Evolutionary conservation across 2,888 invertebrate genomes (phyloP).

Genomic region (Petrolisthes cinctipes): DNA sequence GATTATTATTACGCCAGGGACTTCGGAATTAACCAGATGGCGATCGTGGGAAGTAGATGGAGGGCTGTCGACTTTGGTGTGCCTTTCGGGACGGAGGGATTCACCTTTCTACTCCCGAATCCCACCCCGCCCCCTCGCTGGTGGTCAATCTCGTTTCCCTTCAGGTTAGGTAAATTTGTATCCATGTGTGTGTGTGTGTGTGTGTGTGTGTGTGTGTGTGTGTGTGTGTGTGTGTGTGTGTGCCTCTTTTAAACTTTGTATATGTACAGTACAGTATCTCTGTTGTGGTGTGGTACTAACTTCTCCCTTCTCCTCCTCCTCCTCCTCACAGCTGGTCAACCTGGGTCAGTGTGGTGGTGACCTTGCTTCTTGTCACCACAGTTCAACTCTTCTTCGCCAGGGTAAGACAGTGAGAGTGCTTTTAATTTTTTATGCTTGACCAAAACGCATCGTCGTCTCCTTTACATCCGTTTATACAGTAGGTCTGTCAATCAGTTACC

Average conservation of each 20-base stretch:
- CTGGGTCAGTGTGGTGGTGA: constrained; percentile 6
- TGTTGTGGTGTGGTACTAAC: background rate
- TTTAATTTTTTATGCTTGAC: background rate
- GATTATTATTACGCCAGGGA: constrained; percentile 5
- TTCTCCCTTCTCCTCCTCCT: background rate
- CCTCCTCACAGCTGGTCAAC: constrained; percentile 7
- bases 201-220: too few species aligned
- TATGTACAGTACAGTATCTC: background rate
- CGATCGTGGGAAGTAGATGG: constrained; percentile 1
- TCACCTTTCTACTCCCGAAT: constrained; percentile 21
- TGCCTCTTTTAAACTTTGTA: background rate
- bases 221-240: background rate
- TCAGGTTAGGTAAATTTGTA: constrained; percentile 6
- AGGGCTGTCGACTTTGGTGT: constrained; percentile 35
- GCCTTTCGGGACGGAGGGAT: constrained; percentile 15
- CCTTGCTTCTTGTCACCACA: background rate
- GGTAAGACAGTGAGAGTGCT: background rate
- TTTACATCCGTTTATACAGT: too few species aligned
- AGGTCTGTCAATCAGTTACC: too few species aligned
- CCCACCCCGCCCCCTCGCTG: constrained; percentile 26
- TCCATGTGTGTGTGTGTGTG: background rate
- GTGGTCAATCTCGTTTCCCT: constrained; percentile 32
- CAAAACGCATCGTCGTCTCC: too few species aligned
- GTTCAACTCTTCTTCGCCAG: constrained; percentile 6
- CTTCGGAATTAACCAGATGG: constrained; percentile 35